Conservation (phyloP, 2,113 vertebrate genomes). For the Bos taurus region ARS-UCD2.0 NC_037356.1:15837501-15838000, state of each 20-base stretch:
- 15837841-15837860: no score
- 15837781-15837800: background rate
- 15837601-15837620: background rate
- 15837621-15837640: background rate
- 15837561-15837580: background rate
- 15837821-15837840: background rate
- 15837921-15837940: background rate
- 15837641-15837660: background rate
- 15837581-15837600: background rate
- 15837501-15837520: background rate
- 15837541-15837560: background rate
- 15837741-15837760: background rate
- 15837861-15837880: background rate
- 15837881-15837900: background rate
- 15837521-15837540: background rate
- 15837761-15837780: background rate
- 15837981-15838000: background rate
- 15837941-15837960: background rate
- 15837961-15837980: background rate
- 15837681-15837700: background rate
- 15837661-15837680: background rate
- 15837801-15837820: background rate
- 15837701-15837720: background rate
- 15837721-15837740: fast-evolving
- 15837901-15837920: background rate